These are phyloP conservation scores for Ochropacha duplaris DNA, from an alignment of 2,888 invertebrate species.

Conservation along the genomic window DNA sequence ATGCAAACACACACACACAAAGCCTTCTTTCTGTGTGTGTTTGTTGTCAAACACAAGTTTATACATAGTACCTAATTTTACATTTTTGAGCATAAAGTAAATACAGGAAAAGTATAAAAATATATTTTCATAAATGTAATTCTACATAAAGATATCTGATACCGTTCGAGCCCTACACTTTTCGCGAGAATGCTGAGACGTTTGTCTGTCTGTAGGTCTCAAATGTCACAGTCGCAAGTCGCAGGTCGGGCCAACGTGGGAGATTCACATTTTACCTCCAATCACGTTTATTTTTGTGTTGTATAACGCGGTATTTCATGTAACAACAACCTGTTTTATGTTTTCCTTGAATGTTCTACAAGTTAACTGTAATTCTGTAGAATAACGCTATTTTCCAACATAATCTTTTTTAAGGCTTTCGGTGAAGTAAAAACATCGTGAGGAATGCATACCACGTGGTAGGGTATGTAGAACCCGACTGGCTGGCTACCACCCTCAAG, in stretches of 20 bases:
- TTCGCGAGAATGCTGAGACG: neutral
- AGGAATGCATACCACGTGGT: too few species aligned
- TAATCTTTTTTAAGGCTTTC: too few species aligned
- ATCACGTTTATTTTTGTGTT: neutral
- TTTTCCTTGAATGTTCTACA: neutral
- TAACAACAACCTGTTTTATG: neutral
- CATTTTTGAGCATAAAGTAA: too few species aligned
- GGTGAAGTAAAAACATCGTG: too few species aligned
- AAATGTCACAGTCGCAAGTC: constrained; percentile 61
- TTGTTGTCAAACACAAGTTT: too few species aligned
- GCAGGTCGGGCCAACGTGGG: constrained; percentile 59
- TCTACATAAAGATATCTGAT: neutral
- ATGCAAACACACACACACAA: too few species aligned
- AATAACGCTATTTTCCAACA: neutral
- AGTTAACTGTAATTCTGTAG: neutral
- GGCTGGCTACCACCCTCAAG: too few species aligned
- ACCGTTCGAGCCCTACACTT: neutral
- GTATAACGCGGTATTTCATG: neutral
- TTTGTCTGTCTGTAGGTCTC: constrained; percentile 36
- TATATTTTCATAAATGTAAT: neutral
- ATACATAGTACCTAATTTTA: too few species aligned
- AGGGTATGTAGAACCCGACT: too few species aligned
- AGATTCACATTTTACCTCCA: constrained; percentile 60
- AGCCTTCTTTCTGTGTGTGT: too few species aligned
- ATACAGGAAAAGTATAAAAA: neutral